Evolutionary conservation across 1,140 invertebrate species (phyloP).

Genomic region (Anthonomus grandis): DNA sequence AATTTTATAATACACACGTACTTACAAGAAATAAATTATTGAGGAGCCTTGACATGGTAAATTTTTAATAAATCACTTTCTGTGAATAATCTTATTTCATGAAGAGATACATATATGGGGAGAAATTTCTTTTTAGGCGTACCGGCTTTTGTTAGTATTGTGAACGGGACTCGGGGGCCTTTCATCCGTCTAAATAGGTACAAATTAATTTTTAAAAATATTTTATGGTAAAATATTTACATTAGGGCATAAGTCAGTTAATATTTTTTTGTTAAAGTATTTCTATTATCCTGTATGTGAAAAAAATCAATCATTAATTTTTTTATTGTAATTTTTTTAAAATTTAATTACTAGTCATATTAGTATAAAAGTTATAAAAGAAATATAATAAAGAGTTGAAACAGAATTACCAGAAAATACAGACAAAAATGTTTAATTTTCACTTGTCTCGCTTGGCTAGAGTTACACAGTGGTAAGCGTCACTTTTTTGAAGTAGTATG

Average conservation of each 20-base stretch:
- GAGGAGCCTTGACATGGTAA: constrained; percentile 23
- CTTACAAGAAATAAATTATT: constrained; percentile 23
- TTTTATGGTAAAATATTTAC: not conserved
- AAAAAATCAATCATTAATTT: no score
- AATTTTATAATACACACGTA: constrained; percentile 25
- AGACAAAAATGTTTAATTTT: no score
- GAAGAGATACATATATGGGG: constrained; percentile 27
- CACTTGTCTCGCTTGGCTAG: no score
- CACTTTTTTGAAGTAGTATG: no score
- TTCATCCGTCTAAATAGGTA: constrained; percentile 22
- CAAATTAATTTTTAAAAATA: constrained; percentile 20
- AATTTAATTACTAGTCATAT: no score
- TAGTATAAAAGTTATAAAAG: no score
- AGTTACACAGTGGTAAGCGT: no score
- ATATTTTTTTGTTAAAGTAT: no score
- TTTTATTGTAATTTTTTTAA: no score
- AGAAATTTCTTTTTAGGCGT: constrained; percentile 27
- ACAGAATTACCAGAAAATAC: no score
- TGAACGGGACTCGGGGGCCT: constrained; percentile 12
- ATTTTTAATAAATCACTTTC: constrained; percentile 26
- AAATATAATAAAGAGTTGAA: no score
- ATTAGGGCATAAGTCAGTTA: not conserved
- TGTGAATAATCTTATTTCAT: constrained; percentile 27
- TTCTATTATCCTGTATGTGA: no score
- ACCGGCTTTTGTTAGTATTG: constrained; percentile 21